Percentiles rank a stretch among this genome's conserved stretches.
phyloP scores from a whole-genome alignment of 2,888 invertebrate species.

The Coremacera marginata region DNA sequence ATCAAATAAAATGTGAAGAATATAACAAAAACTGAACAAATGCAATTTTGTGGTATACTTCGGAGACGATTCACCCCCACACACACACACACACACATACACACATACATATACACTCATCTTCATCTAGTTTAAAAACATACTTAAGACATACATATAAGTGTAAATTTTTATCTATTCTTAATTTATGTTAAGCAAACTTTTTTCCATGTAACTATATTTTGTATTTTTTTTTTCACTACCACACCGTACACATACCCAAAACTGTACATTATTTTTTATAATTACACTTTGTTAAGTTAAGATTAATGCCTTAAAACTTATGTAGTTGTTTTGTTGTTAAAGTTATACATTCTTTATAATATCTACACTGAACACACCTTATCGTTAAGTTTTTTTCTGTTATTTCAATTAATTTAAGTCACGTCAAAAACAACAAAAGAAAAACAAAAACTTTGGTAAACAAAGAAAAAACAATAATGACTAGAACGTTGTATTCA shows the following conservation, averaged over 20 bases:
- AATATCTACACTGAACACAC: background rate
- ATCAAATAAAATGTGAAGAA: background rate
- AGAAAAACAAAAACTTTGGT: background rate
- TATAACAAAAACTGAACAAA: no score
- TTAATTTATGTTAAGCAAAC: background rate
- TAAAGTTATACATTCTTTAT: background rate
- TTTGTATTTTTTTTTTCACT: background rate
- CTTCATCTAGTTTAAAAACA: background rate
- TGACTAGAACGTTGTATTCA: constrained; percentile 27
- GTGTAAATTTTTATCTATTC: constrained; percentile 14
- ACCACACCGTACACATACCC: background rate
- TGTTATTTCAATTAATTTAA: background rate
- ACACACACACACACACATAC: background rate
- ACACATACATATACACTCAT: background rate
- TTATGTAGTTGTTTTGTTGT: constrained; percentile 9
- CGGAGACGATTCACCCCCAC: background rate
- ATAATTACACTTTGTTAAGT: no score
- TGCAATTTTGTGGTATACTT: no score
- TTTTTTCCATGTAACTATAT: background rate
- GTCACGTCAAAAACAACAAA: background rate
- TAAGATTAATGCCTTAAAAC: constrained; percentile 12
- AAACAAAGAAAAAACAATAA: background rate
- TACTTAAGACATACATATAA: constrained; percentile 16
- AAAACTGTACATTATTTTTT: constrained; percentile 15
- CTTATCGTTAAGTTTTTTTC: background rate